phyloP scores from a whole-genome alignment of 1,140 invertebrate genomes.

The Odontomachus brunneus region DNA sequence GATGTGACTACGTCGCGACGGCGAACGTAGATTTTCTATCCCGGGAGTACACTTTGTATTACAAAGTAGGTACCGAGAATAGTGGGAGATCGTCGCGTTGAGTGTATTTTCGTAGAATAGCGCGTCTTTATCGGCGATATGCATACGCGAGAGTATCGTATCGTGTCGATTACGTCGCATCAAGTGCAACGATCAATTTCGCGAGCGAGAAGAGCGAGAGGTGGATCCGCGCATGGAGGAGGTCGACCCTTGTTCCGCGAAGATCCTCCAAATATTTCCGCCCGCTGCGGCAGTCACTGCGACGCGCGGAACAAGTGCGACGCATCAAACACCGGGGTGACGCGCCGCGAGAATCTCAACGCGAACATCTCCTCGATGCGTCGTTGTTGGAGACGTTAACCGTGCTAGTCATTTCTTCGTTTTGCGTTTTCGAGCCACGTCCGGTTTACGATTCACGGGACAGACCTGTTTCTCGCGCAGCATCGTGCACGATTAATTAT shows the following conservation, averaged over 20 bases:
- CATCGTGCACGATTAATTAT: slow-evolving; percentile 1
- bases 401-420: no score
- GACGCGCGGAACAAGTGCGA: slow-evolving; percentile 24
- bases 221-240: slow-evolving; percentile 14
- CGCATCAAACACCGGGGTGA: slow-evolving; percentile 2
- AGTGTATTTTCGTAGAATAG: slow-evolving; percentile 56
- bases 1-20: neutral
- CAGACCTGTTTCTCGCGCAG: neutral
- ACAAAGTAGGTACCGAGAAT: slow-evolving; percentile 50
- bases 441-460: no score
- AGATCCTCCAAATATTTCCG: slow-evolving; percentile 53
- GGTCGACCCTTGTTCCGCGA: slow-evolving; percentile 46
- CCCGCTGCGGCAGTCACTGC: neutral
- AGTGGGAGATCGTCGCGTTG: slow-evolving; percentile 53
- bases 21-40: neutral
- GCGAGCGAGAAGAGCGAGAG: neutral
- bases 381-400: slow-evolving; percentile 24
- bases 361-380: neutral
- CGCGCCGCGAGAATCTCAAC: slow-evolving; percentile 32
- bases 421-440: neutral
- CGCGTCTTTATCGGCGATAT: slow-evolving; percentile 50
- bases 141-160: slow-evolving; percentile 7
- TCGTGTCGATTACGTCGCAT: slow-evolving; percentile 40
- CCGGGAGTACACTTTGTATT: slow-evolving; percentile 31
- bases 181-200: slow-evolving; percentile 52